Evolutionary conservation across 2,113 vertebrate species (phyloP).

Genomic region (Nycticorax nycticorax): DNA sequence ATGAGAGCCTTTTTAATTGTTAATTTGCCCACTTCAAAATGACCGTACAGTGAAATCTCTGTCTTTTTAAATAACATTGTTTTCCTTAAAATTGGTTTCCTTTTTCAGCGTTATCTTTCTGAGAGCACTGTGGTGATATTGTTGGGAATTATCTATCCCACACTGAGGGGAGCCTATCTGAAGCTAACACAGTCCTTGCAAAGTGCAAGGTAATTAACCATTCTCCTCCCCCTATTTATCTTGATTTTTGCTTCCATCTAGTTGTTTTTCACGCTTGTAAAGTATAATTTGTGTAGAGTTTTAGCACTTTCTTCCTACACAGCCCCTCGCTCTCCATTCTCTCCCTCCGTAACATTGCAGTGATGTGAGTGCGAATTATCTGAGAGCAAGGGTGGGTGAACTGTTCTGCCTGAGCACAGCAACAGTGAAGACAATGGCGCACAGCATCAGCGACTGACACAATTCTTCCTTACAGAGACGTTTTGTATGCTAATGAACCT

Average conservation of each 20-base stretch:
- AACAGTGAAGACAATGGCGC: conserved; percentile 25
- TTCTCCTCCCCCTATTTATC: conserved; percentile 61
- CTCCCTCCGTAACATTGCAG: background rate
- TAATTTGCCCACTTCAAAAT: conserved; percentile 68
- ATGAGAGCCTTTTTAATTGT: conserved; percentile 71
- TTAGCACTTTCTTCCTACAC: conserved; percentile 43
- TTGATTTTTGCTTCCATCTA: conserved; percentile 62
- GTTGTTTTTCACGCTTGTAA: conserved; percentile 24
- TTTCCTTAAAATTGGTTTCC: conserved; percentile 54
- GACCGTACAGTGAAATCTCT: conserved; percentile 51
- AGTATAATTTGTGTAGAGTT: conserved; percentile 38
- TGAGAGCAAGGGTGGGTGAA: background rate
- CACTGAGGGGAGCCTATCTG: conserved; percentile 44
- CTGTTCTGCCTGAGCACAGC: conserved; percentile 6
- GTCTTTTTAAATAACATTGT: conserved; percentile 39
- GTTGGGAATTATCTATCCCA: conserved; percentile 49
- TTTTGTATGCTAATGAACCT: conserved; percentile 60
- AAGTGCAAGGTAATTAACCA: conserved; percentile 51
- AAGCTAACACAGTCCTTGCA: conserved; percentile 45
- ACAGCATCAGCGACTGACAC: background rate
- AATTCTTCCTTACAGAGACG: conserved; percentile 15
- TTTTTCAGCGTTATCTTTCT: conserved; percentile 39
- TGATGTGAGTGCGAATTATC: background rate
- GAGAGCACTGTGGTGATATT: conserved; percentile 16
- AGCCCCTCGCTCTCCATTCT: background rate